Conservation (phyloP, 2,113 vertebrate genomes). For the Dermatemys mawii region DNA sequence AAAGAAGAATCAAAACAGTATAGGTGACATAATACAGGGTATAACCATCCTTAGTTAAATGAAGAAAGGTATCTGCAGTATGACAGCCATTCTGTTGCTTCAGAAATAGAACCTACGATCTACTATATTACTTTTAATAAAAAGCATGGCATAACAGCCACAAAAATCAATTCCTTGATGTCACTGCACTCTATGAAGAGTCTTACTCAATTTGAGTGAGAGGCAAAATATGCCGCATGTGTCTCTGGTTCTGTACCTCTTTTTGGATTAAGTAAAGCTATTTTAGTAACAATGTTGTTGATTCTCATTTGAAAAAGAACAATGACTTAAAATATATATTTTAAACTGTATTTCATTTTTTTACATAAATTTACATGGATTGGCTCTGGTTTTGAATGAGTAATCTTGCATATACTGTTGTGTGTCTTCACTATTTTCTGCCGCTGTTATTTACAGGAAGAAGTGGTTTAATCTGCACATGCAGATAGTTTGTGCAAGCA, state of each 20-base stretch:
- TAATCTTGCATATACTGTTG: not conserved
- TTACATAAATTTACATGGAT: not conserved
- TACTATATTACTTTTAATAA: not conserved
- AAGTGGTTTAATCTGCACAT: not conserved
- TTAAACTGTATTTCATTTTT: not conserved
- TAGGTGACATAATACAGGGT: not conserved
- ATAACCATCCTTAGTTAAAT: not conserved
- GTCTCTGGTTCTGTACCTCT: not conserved
- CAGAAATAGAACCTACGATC: not conserved
- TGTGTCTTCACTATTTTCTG: not conserved
- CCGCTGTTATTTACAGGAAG: not conserved
- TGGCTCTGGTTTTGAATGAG: not conserved
- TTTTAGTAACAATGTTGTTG: not conserved
- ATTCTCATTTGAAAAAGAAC: not conserved
- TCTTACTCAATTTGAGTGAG: not conserved
- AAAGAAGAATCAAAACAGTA: accelerated
- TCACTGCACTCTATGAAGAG: not conserved
- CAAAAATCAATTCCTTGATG: not conserved
- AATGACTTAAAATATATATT: not conserved
- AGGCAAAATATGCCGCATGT: not conserved
- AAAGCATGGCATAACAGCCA: accelerated
- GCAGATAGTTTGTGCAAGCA: not conserved
- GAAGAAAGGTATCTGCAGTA: not conserved
- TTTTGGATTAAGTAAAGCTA: not conserved
- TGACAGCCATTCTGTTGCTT: not conserved